Percentiles rank a stretch among this genome's conserved stretches.
Evolutionary conservation across 1,140 invertebrate species (phyloP).

Genomic region (Halictus rubicundus): DNA sequence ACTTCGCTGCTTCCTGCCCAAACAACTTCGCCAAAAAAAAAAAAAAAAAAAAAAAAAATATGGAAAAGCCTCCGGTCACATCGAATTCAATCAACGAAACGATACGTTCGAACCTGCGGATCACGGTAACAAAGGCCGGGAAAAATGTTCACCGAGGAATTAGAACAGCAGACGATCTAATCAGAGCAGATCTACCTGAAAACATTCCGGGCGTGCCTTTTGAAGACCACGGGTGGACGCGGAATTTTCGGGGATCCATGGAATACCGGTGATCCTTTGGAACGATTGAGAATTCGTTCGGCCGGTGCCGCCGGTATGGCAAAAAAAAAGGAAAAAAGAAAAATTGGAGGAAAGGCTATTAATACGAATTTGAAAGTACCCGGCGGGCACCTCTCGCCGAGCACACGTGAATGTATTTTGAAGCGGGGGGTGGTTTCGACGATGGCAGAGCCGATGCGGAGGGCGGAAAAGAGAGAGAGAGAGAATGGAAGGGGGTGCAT

Average conservation of each 20-base stretch:
- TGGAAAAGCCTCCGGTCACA: too few relatives aligned
- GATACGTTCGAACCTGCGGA: too few relatives aligned
- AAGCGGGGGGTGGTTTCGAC: background rate
- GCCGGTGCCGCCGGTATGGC: too few relatives aligned
- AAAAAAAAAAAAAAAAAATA: too few relatives aligned
- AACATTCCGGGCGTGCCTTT: background rate
- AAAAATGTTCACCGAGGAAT: too few relatives aligned
- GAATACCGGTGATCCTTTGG: background rate
- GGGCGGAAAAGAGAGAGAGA: too few relatives aligned
- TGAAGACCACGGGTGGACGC: background rate
- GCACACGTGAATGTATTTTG: constrained; percentile 39
- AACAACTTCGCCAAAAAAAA: too few relatives aligned
- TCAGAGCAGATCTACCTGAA: background rate
- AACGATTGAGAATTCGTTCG: constrained; percentile 10
- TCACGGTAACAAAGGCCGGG: too few relatives aligned
- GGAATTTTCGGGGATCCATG: constrained; percentile 22
- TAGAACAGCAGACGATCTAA: background rate
- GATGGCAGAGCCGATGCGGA: background rate
- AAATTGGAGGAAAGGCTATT: background rate
- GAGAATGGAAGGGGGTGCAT: background rate
- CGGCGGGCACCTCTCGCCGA: constrained; percentile 11
- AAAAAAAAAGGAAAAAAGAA: background rate
- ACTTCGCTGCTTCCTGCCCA: too few relatives aligned
- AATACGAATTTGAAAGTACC: constrained; percentile 19
- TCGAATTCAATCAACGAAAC: too few relatives aligned